These are phyloP conservation scores for Calycopis cecrops DNA, from an alignment of 1,140 invertebrate species.

Conservation along the genomic window DNA sequence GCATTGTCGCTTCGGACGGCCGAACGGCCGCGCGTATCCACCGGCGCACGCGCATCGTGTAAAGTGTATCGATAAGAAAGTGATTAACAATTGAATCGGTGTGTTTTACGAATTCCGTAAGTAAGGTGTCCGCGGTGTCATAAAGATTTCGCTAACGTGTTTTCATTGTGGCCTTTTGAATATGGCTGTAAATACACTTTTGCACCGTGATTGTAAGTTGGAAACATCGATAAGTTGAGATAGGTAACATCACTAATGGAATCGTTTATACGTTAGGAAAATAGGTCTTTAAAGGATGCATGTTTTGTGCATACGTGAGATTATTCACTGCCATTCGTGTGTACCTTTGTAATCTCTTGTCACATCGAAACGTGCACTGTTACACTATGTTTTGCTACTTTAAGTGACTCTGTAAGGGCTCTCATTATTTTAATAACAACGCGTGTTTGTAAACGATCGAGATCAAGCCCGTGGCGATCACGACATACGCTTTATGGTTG, in stretches of 20 bases:
- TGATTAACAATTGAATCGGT: slow-evolving; percentile 33
- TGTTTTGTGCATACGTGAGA: neutral
- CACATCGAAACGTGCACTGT: slow-evolving; percentile 26
- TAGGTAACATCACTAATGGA: too few relatives aligned
- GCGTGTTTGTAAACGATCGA: slow-evolving; percentile 40
- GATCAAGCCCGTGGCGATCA: slow-evolving; percentile 44
- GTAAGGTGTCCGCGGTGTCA: slow-evolving; percentile 39
- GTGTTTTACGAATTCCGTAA: slow-evolving; percentile 27
- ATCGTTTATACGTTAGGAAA: too few relatives aligned
- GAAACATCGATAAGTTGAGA: too few relatives aligned
- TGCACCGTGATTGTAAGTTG: too few relatives aligned
- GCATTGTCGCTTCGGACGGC: slow-evolving; percentile 64
- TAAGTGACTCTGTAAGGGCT: slow-evolving; percentile 33
- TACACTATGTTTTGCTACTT: slow-evolving; percentile 37
- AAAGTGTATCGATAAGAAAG: slow-evolving; percentile 34
- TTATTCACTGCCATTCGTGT: slow-evolving; percentile 9
- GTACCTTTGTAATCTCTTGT: slow-evolving; percentile 29
- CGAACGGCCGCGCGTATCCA: slow-evolving; percentile 49
- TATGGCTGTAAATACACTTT: slow-evolving; percentile 11
- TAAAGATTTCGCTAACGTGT: slow-evolving; percentile 34
- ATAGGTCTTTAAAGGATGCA: too few relatives aligned
- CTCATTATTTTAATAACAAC: slow-evolving; percentile 54
- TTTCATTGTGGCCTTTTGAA: slow-evolving; percentile 37
- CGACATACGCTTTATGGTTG: slow-evolving; percentile 38
- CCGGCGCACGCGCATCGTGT: slow-evolving; percentile 34